Conservation (phyloP, 2,113 vertebrate species). For the Urocynchramus pylzowi region DNA sequence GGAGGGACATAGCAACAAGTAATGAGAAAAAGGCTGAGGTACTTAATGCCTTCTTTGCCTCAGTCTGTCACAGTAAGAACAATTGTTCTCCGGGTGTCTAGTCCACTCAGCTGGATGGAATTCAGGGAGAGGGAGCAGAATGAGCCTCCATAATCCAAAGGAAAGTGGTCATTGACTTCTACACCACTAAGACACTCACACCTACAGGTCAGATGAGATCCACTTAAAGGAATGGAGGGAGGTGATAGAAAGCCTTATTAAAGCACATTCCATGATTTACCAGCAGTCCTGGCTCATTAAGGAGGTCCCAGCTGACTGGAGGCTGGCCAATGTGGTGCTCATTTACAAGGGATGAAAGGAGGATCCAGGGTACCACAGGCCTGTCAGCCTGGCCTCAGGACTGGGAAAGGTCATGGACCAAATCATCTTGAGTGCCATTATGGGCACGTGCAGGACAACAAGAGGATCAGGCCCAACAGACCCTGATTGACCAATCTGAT, state of each 20-base stretch:
- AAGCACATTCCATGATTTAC: background rate
- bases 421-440: background rate
- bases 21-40: background rate
- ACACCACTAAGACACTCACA: background rate
- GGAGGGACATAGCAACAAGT: background rate
- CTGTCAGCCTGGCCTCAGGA: background rate
- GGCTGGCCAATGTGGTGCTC: background rate
- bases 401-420: background rate
- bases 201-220: background rate
- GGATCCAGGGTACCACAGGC: background rate
- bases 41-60: background rate
- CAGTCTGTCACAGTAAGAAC: background rate
- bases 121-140: background rate
- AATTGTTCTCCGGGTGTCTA: background rate
- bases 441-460: background rate
- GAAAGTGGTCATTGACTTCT: background rate
- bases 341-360: background rate
- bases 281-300: background rate
- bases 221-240: background rate
- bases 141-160: background rate
- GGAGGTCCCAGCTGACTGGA: background rate
- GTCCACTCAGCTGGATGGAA: background rate
- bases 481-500: background rate
- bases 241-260: background rate
- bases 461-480: background rate